Percentiles rank a stretch among this genome's conserved stretches.
Evolutionary conservation across 2,888 invertebrate genomes (phyloP).

Genomic region (Saturnia pavonia): DNA sequence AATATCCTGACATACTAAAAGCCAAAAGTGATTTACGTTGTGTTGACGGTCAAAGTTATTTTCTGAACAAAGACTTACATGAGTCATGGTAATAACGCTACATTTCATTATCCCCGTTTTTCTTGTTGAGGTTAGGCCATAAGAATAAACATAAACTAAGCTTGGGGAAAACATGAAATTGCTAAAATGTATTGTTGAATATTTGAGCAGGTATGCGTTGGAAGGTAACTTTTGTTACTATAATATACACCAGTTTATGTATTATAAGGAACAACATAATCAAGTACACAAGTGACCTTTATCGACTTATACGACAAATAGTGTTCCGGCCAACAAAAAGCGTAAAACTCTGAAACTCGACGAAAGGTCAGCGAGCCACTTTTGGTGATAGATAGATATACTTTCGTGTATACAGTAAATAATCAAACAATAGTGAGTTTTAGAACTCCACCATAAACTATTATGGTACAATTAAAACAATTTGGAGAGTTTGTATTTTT

Average conservation of each 20-base stretch:
- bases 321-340: slow-evolving; percentile 21
- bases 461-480: no score
- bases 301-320: slow-evolving; percentile 21
- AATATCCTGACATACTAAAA: not conserved
- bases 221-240: not conserved
- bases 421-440: not conserved
- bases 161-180: not conserved
- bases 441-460: not conserved
- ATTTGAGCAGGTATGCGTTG: not conserved
- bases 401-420: not conserved
- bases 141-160: not conserved
- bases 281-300: slow-evolving; percentile 20
- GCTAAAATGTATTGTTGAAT: not conserved
- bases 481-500: no score
- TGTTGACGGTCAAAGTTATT: not conserved
- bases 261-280: not conserved
- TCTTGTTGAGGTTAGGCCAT: not conserved
- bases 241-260: not conserved
- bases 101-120: not conserved
- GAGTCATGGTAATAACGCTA: not conserved
- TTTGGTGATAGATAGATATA: not conserved
- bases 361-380: not conserved
- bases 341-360: not conserved
- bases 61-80: not conserved
- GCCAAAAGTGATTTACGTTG: not conserved